Evolutionary conservation across 2,888 invertebrate genomes (phyloP).

Genomic region (Caenorhabditis sp.): DNA sequence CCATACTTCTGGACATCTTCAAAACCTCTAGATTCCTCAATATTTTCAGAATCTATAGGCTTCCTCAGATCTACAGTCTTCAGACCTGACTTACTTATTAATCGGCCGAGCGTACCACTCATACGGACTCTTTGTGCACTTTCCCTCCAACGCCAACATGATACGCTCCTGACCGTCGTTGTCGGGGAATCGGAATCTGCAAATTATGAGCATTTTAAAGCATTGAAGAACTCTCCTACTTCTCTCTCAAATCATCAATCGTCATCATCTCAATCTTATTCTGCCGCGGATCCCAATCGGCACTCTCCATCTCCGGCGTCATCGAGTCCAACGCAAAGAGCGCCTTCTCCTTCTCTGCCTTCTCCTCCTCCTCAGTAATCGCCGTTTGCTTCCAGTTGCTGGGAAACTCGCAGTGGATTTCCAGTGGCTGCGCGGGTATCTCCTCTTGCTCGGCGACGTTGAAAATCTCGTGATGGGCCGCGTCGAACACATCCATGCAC

Average conservation of each 20-base stretch:
- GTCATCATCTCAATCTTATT: conserved; percentile 36
- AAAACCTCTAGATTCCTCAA: too few species aligned
- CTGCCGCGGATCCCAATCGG: conserved; percentile 53
- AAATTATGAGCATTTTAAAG: background rate
- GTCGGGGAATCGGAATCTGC: conserved; percentile 29
- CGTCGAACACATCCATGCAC: conserved; percentile 23
- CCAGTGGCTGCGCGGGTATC: conserved; percentile 4
- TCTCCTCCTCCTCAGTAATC: conserved; percentile 3
- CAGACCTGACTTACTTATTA: conserved; percentile 20
- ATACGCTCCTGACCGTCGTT: conserved; percentile 1
- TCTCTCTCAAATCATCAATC: conserved; percentile 18
- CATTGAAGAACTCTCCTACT: conserved; percentile 11
- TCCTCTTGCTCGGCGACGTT: background rate
- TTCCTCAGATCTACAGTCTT: background rate
- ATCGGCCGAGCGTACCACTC: conserved; percentile 71
- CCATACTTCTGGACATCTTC: too few species aligned
- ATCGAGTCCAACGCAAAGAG: background rate
- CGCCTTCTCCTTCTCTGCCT: background rate
- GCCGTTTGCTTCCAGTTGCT: conserved; percentile 41
- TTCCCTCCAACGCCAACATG: conserved; percentile 66
- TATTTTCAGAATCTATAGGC: background rate
- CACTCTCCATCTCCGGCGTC: background rate
- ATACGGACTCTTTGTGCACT: conserved; percentile 66
- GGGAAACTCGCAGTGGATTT: conserved; percentile 28
- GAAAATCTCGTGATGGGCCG: conserved; percentile 42